Evolutionary conservation across 2,797 vertebrate species (phyloP).

Genomic region (Syncerus caffer): DNA sequence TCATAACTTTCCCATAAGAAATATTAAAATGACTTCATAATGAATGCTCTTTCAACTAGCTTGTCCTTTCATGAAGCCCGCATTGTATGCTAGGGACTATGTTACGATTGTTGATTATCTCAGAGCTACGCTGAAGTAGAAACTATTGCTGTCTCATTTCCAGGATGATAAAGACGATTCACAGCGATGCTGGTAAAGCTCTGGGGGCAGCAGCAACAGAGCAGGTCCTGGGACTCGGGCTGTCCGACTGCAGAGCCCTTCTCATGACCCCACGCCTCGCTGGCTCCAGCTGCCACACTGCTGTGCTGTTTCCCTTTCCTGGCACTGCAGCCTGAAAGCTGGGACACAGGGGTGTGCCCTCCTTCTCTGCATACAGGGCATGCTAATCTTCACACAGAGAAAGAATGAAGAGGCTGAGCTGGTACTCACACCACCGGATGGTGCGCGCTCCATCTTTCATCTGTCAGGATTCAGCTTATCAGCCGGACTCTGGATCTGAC

Average conservation of each 20-base stretch:
- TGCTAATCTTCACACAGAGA: neutral
- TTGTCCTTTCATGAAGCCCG: neutral
- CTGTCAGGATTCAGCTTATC: neutral
- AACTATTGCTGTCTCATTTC: neutral
- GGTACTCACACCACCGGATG: accelerated
- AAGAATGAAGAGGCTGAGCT: neutral
- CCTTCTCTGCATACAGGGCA: neutral
- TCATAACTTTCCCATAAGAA: neutral
- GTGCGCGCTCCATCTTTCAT: neutral
- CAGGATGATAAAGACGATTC: neutral
- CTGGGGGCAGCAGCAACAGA: no score
- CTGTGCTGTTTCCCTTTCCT: no score
- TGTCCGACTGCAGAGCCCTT: no score
- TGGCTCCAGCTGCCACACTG: neutral
- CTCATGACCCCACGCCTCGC: accelerated
- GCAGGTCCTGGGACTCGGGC: accelerated
- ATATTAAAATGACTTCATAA: neutral
- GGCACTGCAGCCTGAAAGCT: neutral
- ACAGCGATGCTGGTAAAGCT: neutral
- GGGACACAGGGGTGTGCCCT: neutral
- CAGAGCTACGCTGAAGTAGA: neutral
- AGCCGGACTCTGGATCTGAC: neutral
- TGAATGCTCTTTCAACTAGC: neutral
- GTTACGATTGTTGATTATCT: neutral
- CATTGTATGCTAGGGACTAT: neutral